phyloP scores from a whole-genome alignment of 2,113 vertebrate genomes.

The Tragelaphus scriptus region DNA sequence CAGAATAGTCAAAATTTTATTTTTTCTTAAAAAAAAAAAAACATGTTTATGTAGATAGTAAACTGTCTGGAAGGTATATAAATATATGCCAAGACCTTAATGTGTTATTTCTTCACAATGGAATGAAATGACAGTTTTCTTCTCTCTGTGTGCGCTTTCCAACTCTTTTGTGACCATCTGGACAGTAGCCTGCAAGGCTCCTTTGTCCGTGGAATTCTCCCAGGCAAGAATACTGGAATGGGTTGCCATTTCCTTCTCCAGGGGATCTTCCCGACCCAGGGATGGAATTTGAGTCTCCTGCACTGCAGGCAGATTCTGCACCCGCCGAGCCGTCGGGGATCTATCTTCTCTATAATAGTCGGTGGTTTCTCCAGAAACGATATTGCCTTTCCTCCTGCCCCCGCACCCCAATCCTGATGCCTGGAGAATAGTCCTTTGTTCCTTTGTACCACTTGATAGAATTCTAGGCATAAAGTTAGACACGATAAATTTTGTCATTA shows the following conservation, averaged over 20 bases:
- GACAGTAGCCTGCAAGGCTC: background rate
- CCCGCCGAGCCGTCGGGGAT: rapidly evolving
- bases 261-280: background rate
- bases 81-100: background rate
- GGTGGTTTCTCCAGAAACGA: background rate
- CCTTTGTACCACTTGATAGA: background rate
- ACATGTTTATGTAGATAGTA: background rate
- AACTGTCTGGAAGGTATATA: background rate
- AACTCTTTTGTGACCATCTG: background rate
- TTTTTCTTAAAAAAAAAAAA: background rate
- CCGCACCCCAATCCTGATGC: background rate
- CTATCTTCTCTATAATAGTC: background rate
- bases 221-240: background rate
- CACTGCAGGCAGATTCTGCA: background rate
- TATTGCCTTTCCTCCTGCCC: background rate
- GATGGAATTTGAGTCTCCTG: background rate
- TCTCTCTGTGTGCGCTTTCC: background rate
- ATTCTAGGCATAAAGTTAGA: background rate
- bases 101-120: background rate
- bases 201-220: background rate
- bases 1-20: background rate
- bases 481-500: background rate
- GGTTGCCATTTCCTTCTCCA: background rate
- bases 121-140: background rate
- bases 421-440: background rate